Percentiles rank a stretch among this genome's conserved stretches.
Conservation (phyloP, 2,888 invertebrate species). For the Machimus atricapillus region DNA sequence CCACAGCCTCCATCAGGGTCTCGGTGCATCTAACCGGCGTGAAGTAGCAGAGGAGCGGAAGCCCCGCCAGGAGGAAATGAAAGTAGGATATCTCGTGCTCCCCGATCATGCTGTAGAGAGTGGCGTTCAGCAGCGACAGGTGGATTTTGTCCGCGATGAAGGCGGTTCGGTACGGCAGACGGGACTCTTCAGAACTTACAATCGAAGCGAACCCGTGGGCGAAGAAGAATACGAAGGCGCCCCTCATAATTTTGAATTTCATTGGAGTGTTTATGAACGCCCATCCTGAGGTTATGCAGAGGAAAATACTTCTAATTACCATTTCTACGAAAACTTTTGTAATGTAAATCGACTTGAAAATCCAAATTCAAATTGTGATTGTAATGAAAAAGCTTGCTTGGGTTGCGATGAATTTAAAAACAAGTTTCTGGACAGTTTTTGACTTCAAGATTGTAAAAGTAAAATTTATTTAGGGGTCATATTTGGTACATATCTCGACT, state of each 20-base stretch:
- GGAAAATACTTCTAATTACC: neutral
- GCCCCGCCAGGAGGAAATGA: neutral
- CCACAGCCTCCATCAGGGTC: neutral
- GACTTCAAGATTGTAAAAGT: too few relatives aligned
- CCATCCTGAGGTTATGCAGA: neutral
- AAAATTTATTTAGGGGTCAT: too few relatives aligned
- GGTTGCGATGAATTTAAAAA: neutral
- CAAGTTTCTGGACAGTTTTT: neutral
- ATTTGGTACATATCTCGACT: too few relatives aligned
- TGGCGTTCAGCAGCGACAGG: neutral
- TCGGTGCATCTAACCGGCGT: neutral
- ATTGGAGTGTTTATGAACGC: neutral
- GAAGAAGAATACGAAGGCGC: neutral
- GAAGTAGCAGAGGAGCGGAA: neutral
- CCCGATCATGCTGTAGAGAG: neutral
- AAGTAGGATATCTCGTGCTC: neutral
- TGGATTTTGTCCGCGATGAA: neutral
- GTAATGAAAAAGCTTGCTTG: neutral
- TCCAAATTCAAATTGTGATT: neutral
- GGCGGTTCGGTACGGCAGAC: neutral
- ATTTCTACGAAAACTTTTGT: neutral
- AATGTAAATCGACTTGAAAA: neutral
- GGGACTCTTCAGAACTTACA: neutral
- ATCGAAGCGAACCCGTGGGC: neutral
- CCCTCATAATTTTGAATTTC: neutral